Conservation (phyloP, 2,113 vertebrate species). For the Colius striatus region DNA sequence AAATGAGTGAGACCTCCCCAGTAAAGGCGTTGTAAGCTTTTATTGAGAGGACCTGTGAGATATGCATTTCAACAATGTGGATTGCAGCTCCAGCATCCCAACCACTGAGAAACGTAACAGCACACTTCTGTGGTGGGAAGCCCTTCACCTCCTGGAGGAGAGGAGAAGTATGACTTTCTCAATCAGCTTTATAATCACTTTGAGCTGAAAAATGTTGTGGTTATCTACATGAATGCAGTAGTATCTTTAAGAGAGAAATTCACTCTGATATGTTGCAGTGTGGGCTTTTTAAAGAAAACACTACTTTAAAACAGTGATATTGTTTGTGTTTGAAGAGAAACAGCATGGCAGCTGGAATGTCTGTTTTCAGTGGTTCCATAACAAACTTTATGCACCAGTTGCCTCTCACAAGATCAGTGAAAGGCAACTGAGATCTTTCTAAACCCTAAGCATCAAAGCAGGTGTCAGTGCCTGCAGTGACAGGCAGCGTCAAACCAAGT, state of each 20-base stretch:
- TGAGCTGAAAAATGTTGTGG: neutral
- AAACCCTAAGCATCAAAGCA: neutral
- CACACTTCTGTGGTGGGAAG: neutral
- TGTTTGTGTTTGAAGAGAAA: neutral
- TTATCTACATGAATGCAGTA: neutral
- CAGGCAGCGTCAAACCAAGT: neutral
- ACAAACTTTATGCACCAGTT: neutral
- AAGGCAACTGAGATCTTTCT: neutral
- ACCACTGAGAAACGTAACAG: rapidly evolving
- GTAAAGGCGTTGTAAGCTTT: rapidly evolving
- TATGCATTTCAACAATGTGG: neutral
- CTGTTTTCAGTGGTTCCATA: neutral
- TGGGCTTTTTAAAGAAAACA: neutral
- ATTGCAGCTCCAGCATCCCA: neutral
- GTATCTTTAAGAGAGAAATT: neutral
- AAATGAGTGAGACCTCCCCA: neutral
- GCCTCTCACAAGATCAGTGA: neutral
- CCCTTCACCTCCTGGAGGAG: neutral
- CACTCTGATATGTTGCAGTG: neutral
- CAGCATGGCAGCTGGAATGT: neutral
- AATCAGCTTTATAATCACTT: neutral
- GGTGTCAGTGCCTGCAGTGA: neutral
- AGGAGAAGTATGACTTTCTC: neutral
- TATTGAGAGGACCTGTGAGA: neutral
- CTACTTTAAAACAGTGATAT: neutral